phyloP scores from a whole-genome alignment of 2,113 vertebrate genomes.

The Haemorhous mexicanus region DNA sequence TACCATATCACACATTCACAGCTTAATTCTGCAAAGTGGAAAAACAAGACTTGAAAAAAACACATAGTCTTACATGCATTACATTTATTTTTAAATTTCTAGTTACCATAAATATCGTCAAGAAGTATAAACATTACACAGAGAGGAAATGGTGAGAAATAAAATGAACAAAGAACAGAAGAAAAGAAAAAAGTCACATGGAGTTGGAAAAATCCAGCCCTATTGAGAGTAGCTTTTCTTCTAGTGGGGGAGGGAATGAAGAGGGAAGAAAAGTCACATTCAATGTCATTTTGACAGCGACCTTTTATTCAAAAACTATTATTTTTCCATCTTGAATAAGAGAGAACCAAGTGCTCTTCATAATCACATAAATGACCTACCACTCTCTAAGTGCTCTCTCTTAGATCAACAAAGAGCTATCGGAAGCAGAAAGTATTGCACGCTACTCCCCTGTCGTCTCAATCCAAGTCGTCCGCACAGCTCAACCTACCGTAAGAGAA shows the following conservation, averaged over 20 bases:
- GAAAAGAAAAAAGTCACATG: constrained; percentile 23
- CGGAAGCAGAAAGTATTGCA: constrained; percentile 56
- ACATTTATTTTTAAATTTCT: constrained; percentile 38
- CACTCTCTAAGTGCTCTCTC: constrained; percentile 67
- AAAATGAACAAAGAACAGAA: constrained; percentile 26
- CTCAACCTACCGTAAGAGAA: constrained; percentile 33
- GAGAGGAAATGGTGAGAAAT: constrained; percentile 21
- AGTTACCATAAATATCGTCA: constrained; percentile 47
- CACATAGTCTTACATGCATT: background rate
- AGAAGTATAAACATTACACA: constrained; percentile 17
- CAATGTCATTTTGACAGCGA: constrained; percentile 63
- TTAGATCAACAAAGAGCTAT: constrained; percentile 72
- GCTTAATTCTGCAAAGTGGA: constrained; percentile 10
- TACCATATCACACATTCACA: constrained; percentile 23
- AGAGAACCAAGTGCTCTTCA: constrained; percentile 72
- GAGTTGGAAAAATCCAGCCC: constrained; percentile 21
- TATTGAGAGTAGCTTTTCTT: constrained; percentile 1
- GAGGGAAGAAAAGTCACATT: constrained; percentile 52
- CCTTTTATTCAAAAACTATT: constrained; percentile 69
- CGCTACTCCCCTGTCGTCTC: background rate
- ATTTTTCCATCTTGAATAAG: constrained; percentile 67
- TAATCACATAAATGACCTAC: constrained; percentile 70
- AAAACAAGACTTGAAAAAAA: constrained; percentile 21
- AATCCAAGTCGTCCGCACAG: background rate
- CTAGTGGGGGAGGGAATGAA: background rate